A percentile compares a stretch with the other conserved stretches of the same genome.
Conservation (phyloP, 1,140 invertebrate genomes). For the Drosophila ananassae region DNA sequence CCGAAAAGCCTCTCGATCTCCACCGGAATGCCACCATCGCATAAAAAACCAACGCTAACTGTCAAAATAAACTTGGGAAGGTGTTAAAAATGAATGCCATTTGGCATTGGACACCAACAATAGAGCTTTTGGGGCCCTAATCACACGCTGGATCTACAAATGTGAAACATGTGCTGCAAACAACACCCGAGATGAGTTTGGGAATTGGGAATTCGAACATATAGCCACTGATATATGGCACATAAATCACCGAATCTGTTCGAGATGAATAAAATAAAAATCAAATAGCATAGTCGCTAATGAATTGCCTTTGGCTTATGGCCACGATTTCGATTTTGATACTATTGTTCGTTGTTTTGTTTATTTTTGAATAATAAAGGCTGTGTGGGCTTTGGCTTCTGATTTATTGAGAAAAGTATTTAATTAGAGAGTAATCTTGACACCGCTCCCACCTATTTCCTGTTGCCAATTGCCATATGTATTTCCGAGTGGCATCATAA, state of each 20-base stretch:
- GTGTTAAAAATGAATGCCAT: slow-evolving; percentile 65
- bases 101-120: slow-evolving; percentile 63
- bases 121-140: slow-evolving; percentile 39
- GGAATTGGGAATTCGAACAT: slow-evolving; percentile 21
- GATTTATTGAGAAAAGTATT: slow-evolving; percentile 35
- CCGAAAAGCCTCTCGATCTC: slow-evolving; percentile 26
- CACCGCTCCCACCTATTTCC: slow-evolving; percentile 48
- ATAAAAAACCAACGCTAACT: slow-evolving; percentile 28
- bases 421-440: slow-evolving; percentile 44
- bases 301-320: slow-evolving; percentile 72
- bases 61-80: slow-evolving; percentile 53
- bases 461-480: slow-evolving; percentile 34
- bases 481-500: slow-evolving; percentile 32
- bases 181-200: slow-evolving; percentile 4
- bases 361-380: slow-evolving; percentile 55
- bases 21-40: background rate
- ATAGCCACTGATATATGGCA: slow-evolving; percentile 52
- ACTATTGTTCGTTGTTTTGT: slow-evolving; percentile 57
- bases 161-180: slow-evolving; percentile 73
- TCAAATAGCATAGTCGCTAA: slow-evolving; percentile 55
- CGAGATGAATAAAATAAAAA: slow-evolving; percentile 17
- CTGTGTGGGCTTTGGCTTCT: slow-evolving; percentile 22
- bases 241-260: slow-evolving; percentile 58
- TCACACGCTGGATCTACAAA: slow-evolving; percentile 61
- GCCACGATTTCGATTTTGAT: slow-evolving; percentile 7